Evolutionary conservation across 2,113 vertebrate species (phyloP), one percentile per base, ranked within the genome.

Genomic region (Leucosticte australis): DNA sequence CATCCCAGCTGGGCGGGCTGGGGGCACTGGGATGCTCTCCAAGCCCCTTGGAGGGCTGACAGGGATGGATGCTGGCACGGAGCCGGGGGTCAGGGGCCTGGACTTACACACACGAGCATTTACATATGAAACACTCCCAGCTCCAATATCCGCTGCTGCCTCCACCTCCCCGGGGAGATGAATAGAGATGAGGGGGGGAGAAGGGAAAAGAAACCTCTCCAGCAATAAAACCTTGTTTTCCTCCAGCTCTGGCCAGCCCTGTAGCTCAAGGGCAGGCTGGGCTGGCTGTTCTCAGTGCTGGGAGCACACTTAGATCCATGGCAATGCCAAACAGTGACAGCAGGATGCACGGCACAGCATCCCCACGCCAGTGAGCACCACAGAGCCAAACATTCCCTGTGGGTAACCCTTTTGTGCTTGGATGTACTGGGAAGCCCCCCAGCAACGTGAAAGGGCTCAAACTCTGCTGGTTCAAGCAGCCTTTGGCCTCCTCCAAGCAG

Each of bases 41-140:
- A 77, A 80, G 79, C 22, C 83, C 64, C 77, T 85, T 3, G 4
- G 68, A 31, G 35, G 35, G 87, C 69, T 90, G 84, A 64, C 44
- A 47, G 60, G 55, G 56, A 91, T 94, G 95, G 94, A 95, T 94
- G 84, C 70, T 95, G 96, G 96, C 95, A 92, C 55, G 0, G 16
- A 4, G 87, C 95, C 92, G 87, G 89, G 94, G 96, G 93, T 94
- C 93, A 96, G 95, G 93, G 94, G 84, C 85, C 91, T 85, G 95
- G 71, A 67, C 93, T 92, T 59, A 39, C 53, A 92, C 84, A n/a
- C 94, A 69, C 37, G 5, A 84, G 19, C 96, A 97, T 97, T 97
- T 96, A 88, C 96, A 97, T 96, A 96, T 95, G 96, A 97, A 97
- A 96, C 5, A 14, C 78, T 94, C 82, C 87, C 94, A 95, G 93